These are phyloP conservation scores for Odocoileus virginianus DNA, from an alignment of 2,113 vertebrate genomes.

Conservation along the genomic window DNA sequence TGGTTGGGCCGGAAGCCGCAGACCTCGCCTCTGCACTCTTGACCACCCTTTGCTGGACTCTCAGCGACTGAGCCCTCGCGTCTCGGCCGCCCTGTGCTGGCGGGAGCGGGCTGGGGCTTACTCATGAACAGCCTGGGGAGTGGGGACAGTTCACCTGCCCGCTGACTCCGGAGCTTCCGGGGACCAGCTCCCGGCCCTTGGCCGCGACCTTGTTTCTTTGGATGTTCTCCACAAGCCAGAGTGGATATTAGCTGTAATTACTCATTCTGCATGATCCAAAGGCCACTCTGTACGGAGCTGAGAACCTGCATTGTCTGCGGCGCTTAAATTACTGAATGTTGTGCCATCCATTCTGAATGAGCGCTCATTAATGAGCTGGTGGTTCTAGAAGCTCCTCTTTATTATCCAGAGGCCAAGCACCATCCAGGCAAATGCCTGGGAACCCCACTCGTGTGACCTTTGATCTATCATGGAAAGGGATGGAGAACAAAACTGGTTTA, in stretches of 20 bases:
- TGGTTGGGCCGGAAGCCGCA: neutral
- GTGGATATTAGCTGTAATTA: constrained; percentile 85
- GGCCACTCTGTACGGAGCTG: constrained; percentile 80
- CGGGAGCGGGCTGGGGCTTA: constrained; percentile 68
- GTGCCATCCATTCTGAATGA: constrained; percentile 83
- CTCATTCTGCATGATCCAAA: constrained; percentile 78
- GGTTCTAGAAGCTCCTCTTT: constrained; percentile 81
- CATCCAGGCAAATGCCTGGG: constrained; percentile 76
- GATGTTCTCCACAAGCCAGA: constrained; percentile 77
- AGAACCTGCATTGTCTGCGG: constrained; percentile 82
- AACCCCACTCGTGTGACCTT: constrained; percentile 70
- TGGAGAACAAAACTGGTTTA: neutral
- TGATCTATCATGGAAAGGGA: constrained; percentile 74
- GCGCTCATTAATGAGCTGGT: constrained; percentile 81
- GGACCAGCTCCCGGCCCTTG: constrained; percentile 77
- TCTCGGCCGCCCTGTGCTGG: neutral
- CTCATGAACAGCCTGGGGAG: constrained; percentile 61
- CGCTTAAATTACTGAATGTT: constrained; percentile 81
- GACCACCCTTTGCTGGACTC: neutral
- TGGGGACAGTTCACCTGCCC: constrained; percentile 72
- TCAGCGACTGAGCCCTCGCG: accelerated
- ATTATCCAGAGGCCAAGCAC: constrained; percentile 79
- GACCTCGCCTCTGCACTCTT: constrained; percentile 34
- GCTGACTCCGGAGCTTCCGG: constrained; percentile 18
- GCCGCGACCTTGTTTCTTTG: constrained; percentile 82